phyloP scores from a whole-genome alignment of 2,113 vertebrate genomes.

The Riparia riparia region DNA sequence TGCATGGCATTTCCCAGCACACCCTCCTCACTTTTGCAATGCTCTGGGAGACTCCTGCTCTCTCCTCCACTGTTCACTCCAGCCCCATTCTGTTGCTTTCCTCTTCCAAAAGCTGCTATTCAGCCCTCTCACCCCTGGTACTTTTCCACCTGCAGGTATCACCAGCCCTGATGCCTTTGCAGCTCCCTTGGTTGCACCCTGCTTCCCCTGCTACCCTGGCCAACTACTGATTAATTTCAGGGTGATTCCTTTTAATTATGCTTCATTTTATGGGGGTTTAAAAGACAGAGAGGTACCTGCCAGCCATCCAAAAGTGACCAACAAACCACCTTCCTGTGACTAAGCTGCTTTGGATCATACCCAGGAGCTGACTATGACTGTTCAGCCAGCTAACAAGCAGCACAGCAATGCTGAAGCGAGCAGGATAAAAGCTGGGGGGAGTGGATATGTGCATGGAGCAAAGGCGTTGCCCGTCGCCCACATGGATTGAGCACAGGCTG shows the following conservation, averaged over 20 bases:
- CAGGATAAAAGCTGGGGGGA: rapidly evolving
- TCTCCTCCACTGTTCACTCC: background rate
- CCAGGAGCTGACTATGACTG: slow-evolving; percentile 38
- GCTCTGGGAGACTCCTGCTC: background rate
- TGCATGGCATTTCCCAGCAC: slow-evolving; percentile 44
- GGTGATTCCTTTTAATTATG: slow-evolving; percentile 2
- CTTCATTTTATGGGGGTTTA: background rate
- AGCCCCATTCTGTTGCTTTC: background rate
- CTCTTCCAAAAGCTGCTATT: background rate
- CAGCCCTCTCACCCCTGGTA: background rate
- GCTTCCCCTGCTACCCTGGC: rapidly evolving
- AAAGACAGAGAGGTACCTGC: slow-evolving; percentile 7
- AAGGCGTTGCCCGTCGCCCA: rapidly evolving
- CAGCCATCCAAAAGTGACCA: background rate
- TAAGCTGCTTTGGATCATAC: slow-evolving; percentile 33
- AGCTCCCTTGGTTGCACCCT: background rate
- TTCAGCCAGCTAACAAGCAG: background rate
- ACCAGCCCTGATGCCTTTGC: background rate
- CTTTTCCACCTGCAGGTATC: background rate
- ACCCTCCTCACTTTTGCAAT: background rate
- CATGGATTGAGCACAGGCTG: rapidly evolving
- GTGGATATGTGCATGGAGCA: background rate
- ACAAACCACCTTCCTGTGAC: slow-evolving; percentile 23
- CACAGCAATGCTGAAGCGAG: background rate
- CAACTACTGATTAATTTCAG: background rate